Evolutionary conservation across 2,113 vertebrate genomes (phyloP), one percentile per base, ranked within the genome.

Genomic region (Oriolus oriolus): DNA sequence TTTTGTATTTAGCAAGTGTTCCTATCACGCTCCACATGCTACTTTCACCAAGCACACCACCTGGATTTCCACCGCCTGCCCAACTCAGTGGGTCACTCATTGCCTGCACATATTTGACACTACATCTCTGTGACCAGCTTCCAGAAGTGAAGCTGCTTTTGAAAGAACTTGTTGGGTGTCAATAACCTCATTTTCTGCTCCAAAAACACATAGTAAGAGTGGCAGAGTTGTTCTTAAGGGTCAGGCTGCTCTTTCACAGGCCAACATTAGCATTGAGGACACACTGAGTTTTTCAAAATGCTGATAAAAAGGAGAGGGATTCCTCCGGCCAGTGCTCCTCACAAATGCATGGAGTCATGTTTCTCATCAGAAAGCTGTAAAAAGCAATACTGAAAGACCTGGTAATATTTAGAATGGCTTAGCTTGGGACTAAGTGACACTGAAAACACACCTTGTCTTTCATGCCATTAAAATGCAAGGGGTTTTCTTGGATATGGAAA

Each of bases 81-180:
- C 8, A 6, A 16, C 21, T 33, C 3, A 1, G 63, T 30, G 50
- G n/a, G 41, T 79, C 39, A 54, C 31, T 57, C 0, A 0, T 9
- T 75, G 45, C 61, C 70, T 26, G 60, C 5, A 5, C 1, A 3
- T 37, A 42, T 63, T 60, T 31, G 56, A 56, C 26, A n/a, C 56
- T 70, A 42, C 6, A 1, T 75, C 78, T 59, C 44, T 8, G 4
- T 21, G 52, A 41, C 12, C 1, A 13, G 12, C 56, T 82, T 68
- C 65, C 53, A 28, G 42, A 75, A 28, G 26, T 4, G 12, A 44
- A 87, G 44, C 22, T 66, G n/a, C n/a, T 87, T 47, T 24, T 59
- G 42, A 74, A 93, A 95, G 17, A 54, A 57, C 3, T 17, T 17
- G 10, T 1, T 39, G 26, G 37, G 17, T 7, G 2, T 28, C 16